Evolutionary conservation across 2,888 invertebrate species (phyloP).

Genomic region (Heliconius ethilla): DNA sequence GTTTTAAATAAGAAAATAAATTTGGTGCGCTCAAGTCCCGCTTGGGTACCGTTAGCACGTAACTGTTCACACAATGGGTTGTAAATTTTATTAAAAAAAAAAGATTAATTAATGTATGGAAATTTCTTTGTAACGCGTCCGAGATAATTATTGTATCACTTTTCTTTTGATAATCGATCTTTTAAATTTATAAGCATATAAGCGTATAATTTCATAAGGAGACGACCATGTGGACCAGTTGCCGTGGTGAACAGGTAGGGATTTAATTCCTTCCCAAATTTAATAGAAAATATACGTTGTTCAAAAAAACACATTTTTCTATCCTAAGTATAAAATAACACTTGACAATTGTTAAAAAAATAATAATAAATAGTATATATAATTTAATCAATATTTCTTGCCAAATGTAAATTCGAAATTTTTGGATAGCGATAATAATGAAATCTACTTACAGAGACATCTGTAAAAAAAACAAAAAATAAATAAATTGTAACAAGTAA

Average conservation of each 20-base stretch:
- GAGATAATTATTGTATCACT: background rate
- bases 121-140: background rate
- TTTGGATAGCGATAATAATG: no score
- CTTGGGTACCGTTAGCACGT: conserved; percentile 31
- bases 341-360: no score
- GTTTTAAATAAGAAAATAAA: conserved; percentile 34
- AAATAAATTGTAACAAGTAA: no score
- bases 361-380: no score
- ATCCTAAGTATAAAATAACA: no score
- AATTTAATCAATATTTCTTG: no score
- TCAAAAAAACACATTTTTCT: no score
- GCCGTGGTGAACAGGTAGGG: background rate
- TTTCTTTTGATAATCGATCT: background rate
- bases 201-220: background rate
- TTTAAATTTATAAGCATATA: background rate
- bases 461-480: no score
- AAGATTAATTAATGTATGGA: conserved; percentile 18
- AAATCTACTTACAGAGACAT: no score
- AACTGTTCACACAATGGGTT: conserved; percentile 28
- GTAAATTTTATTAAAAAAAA: conserved; percentile 3
- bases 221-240: background rate
- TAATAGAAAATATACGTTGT: no score
- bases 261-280: no score
- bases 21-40: conserved; percentile 1
- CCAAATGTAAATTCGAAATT: no score